Percentiles rank a stretch among this genome's conserved stretches.
Conservation (phyloP, 2,113 vertebrate species). For the Siniperca chuatsi region DNA sequence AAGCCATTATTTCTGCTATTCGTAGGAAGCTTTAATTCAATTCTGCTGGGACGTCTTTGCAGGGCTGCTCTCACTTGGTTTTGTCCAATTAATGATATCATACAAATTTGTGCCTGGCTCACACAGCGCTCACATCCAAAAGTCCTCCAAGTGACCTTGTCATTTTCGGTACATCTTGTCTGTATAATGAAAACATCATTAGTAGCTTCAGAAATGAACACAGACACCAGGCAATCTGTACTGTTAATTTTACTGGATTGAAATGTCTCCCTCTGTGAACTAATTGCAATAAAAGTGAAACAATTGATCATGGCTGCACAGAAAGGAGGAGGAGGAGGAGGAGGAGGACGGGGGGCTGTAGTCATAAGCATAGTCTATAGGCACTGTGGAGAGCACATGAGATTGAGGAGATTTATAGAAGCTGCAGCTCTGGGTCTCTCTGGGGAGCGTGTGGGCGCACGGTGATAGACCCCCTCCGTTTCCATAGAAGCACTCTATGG, state of each 20-base stretch:
- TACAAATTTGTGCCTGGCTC: slow-evolving; percentile 34
- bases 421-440: slow-evolving; percentile 71
- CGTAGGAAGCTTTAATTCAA: slow-evolving; percentile 61
- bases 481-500: slow-evolving; percentile 77
- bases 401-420: slow-evolving; percentile 75
- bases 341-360: background rate
- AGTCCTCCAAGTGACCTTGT: slow-evolving; percentile 74
- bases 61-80: slow-evolving; percentile 58
- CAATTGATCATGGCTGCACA: slow-evolving; percentile 34
- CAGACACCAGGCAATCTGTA: background rate
- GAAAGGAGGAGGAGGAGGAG: slow-evolving; percentile 12
- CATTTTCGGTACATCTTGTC: slow-evolving; percentile 15
- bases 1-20: slow-evolving; percentile 63
- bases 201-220: background rate
- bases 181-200: slow-evolving; percentile 29
- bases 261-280: slow-evolving; percentile 24
- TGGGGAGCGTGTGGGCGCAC: slow-evolving; percentile 78
- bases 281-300: slow-evolving; percentile 31
- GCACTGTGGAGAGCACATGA: slow-evolving; percentile 46
- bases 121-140: slow-evolving; percentile 20
- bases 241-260: slow-evolving; percentile 8
- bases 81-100: slow-evolving; percentile 63
- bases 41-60: slow-evolving; percentile 56
- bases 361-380: slow-evolving; percentile 52
- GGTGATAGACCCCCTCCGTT: slow-evolving; percentile 72